Conservation (phyloP, 2,113 vertebrate genomes). For the Rhabdomys dilectus region DNA sequence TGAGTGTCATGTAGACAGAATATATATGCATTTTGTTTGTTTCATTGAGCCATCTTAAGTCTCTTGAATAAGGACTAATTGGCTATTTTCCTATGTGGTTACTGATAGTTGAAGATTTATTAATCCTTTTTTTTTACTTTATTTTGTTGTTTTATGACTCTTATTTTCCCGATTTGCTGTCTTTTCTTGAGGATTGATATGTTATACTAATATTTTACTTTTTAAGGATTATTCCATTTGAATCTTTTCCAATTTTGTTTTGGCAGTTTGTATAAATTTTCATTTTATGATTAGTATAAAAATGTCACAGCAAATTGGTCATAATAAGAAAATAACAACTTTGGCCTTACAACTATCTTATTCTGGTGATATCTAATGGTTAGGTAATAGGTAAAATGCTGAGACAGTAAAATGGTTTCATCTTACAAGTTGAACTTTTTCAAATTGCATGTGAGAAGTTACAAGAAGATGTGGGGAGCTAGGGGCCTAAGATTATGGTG, state of each 20-base stretch:
- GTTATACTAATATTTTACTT: background rate
- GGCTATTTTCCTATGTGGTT: background rate
- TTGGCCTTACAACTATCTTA: background rate
- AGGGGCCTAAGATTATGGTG: background rate
- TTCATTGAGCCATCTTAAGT: background rate
- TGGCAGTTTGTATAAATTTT: background rate
- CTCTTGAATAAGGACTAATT: background rate
- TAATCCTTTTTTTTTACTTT: background rate
- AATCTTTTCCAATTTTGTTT: background rate
- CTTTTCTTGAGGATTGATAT: background rate
- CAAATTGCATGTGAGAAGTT: background rate
- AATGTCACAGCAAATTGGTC: background rate
- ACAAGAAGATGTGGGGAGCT: background rate
- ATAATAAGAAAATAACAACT: background rate
- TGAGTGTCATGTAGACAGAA: background rate
- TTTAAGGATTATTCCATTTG: background rate
- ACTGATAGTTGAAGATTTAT: background rate
- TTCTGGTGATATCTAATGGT: background rate
- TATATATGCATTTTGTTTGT: background rate
- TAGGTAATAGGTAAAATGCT: background rate
- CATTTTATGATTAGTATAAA: background rate
- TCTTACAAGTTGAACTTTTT: background rate
- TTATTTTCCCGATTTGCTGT: background rate
- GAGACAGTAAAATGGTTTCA: background rate
- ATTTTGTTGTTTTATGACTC: background rate